phyloP scores from a whole-genome alignment of 1,140 invertebrate species.

The Drosophila pseudoananassae region DNA sequence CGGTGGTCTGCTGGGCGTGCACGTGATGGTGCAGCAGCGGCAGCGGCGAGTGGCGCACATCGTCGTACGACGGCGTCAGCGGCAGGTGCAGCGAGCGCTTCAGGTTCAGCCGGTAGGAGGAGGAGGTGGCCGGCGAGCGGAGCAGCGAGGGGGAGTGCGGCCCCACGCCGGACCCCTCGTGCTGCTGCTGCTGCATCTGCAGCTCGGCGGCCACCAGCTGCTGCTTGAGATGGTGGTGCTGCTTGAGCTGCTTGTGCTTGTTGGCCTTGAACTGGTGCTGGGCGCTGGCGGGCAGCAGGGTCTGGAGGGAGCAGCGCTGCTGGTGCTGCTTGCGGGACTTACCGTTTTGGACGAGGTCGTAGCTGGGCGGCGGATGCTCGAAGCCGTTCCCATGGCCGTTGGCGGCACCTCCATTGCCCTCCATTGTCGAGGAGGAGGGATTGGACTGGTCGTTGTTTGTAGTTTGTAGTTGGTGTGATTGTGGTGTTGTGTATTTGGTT shows the following conservation, averaged over 20 bases:
- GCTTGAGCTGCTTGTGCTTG: conserved; percentile 78
- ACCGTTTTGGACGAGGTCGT: conserved; percentile 84
- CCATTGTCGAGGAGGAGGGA: conserved; percentile 80
- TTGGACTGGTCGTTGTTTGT: conserved; percentile 67
- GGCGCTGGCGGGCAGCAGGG: conserved; percentile 73
- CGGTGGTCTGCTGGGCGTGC: conserved; percentile 67
- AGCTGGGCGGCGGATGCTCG: conserved; percentile 82
- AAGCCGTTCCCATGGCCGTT: conserved; percentile 67
- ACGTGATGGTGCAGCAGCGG: conserved; percentile 77
- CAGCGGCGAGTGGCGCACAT: conserved; percentile 75
- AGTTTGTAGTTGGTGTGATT: conserved; percentile 33
- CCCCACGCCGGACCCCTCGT: conserved; percentile 19
- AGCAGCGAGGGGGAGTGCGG: conserved; percentile 65
- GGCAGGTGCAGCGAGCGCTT: conserved; percentile 80
- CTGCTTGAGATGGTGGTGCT: conserved; percentile 54
- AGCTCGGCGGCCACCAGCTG: conserved; percentile 46
- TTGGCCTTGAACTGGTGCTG: conserved; percentile 76
- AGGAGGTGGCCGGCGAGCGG: conserved; percentile 74
- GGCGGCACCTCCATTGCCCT: conserved; percentile 61
- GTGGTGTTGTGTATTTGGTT: conserved; percentile 35
- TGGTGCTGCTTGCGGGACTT: conserved; percentile 80
- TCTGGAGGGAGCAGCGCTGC: conserved; percentile 81
- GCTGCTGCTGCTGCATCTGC: conserved; percentile 40
- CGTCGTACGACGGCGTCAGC: conserved; percentile 78
- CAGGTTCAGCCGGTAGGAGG: conserved; percentile 75